These are phyloP conservation scores for Thumatha senex DNA, from an alignment of 2,888 invertebrate genomes.

Conservation along the genomic window DNA sequence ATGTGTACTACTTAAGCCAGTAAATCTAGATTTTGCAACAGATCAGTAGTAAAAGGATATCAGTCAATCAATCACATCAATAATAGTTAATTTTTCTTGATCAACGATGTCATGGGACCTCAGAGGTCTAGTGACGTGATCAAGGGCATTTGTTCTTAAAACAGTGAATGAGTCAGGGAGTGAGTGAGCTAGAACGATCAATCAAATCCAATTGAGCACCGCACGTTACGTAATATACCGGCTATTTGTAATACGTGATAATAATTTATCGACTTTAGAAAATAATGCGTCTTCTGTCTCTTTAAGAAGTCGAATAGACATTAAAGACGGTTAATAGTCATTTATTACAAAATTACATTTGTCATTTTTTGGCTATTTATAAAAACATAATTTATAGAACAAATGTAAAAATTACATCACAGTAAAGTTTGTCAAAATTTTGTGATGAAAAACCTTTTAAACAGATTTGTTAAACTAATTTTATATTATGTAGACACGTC, in stretches of 20 bases:
- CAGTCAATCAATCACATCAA: constrained; percentile 9
- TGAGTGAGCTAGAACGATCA: constrained; percentile 62
- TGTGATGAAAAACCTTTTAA: too few species aligned
- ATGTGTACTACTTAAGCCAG: background rate
- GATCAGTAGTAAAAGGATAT: constrained; percentile 5
- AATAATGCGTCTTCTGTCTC: background rate
- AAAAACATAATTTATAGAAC: too few species aligned
- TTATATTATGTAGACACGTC: too few species aligned
- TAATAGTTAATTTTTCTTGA: constrained; percentile 6
- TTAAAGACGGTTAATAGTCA: background rate
- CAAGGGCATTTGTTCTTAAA: constrained; percentile 44
- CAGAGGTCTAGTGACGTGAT: constrained; percentile 30
- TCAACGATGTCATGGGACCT: constrained; percentile 9
- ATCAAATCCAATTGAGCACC: constrained; percentile 66
- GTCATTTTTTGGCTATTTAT: too few species aligned
- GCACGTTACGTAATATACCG: constrained; percentile 53
- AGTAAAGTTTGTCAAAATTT: too few species aligned
- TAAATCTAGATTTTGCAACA: background rate
- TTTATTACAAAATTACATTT: too few species aligned
- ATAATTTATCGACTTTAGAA: constrained; percentile 26
- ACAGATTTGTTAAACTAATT: too few species aligned
- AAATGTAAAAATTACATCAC: too few species aligned
- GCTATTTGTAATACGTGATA: constrained; percentile 34
- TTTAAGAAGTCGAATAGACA: background rate
- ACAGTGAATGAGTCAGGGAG: constrained; percentile 57